Percentiles rank a stretch among this genome's conserved stretches.
Conservation (phyloP, 2,113 vertebrate genomes). For the Telmatochromis brachygnathus region DNA sequence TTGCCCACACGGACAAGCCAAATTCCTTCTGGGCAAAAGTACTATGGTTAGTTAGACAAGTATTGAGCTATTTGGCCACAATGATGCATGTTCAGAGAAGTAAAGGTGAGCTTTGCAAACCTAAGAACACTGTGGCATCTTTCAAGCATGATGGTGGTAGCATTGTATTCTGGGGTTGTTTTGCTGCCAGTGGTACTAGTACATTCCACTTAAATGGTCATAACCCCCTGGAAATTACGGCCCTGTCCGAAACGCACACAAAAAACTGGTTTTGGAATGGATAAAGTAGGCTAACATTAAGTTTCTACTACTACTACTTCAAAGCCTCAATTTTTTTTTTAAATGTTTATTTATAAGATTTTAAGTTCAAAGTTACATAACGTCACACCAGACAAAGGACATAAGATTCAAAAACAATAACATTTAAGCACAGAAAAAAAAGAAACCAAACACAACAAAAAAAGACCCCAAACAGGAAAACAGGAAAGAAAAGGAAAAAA, state of each 20-base stretch:
- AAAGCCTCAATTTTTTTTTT: background rate
- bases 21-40: background rate
- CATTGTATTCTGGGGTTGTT: background rate
- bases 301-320: background rate
- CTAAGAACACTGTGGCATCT: background rate
- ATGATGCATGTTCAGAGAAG: background rate
- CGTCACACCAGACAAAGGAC: too few species aligned
- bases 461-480: too few species aligned
- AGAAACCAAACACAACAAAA: too few species aligned
- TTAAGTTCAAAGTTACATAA: too few species aligned
- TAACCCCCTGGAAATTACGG: accelerated
- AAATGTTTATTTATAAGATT: too few species aligned
- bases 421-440: too few species aligned
- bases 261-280: background rate
- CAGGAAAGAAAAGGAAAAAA: too few species aligned
- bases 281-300: background rate
- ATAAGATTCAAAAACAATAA: too few species aligned
- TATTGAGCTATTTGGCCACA: background rate
- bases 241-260: background rate
- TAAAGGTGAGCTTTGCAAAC: background rate
- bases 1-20: background rate
- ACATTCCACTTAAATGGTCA: background rate
- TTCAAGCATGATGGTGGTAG: background rate
- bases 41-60: background rate
- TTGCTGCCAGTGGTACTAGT: background rate